A percentile compares a stretch with the other conserved stretches of the same genome.
Evolutionary conservation across 1,140 invertebrate species (phyloP).

Genomic region (Arion vulgaris): DNA sequence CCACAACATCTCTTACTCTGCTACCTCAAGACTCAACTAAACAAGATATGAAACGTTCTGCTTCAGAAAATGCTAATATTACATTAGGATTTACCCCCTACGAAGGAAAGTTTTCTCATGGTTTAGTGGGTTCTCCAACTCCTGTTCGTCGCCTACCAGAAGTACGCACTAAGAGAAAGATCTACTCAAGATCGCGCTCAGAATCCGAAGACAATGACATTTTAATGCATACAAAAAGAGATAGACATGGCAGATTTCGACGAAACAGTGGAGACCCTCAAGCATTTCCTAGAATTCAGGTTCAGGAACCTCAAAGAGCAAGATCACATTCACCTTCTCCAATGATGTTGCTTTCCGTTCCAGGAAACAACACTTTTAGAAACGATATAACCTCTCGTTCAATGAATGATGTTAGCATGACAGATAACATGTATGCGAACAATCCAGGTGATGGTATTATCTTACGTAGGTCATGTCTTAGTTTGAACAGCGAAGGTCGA

Average conservation of each 20-base stretch:
- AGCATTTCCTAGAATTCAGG: not conserved
- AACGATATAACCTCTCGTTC: not conserved
- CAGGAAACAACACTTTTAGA: not conserved
- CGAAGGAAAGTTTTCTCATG: not conserved
- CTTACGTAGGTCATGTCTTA: conserved; percentile 40
- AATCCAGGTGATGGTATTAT: conserved; percentile 4
- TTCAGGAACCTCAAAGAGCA: not conserved
- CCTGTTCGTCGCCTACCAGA: not conserved
- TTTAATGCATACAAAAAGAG: not conserved
- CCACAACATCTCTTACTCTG: not conserved
- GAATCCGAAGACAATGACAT: conserved; percentile 22
- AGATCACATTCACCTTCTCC: not conserved
- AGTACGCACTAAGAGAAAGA: not conserved
- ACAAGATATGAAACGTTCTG: conserved; percentile 16
- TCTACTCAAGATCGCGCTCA: conserved; percentile 11
- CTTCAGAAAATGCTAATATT: not conserved
- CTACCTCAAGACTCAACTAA: not conserved
- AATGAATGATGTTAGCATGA: conserved; percentile 29
- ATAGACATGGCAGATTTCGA: not conserved
- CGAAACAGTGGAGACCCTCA: conserved; percentile 28
- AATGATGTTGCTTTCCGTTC: not conserved
- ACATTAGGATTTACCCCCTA: not conserved
- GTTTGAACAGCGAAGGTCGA: conserved; percentile 38
- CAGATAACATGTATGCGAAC: not conserved
- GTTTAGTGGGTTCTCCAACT: not conserved